Base-by-base conservation (phyloP, 1,140 invertebrate genomes). In the Drosophila bocki region DNA sequence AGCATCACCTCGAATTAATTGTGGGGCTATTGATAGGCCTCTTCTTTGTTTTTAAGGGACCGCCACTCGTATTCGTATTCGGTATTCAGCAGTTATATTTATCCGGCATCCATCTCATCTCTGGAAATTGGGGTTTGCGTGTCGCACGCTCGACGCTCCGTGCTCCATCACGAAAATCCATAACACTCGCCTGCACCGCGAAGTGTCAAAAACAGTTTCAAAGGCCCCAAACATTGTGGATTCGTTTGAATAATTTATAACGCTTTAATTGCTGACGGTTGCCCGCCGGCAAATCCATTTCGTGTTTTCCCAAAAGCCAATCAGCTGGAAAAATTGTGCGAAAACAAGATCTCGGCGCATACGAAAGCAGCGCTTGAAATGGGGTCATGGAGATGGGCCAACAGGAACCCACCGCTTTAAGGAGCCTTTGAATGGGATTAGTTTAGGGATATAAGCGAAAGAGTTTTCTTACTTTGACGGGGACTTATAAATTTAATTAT, bases 281-380 rank as follows among this genome's bases (percentile, higher is more conserved):
- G 39, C 58, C 61, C 76, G 39, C 19, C 48, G 65, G 67, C 51
- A 60, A 84, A 64, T 62, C 51, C 60, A 47, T 72, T 75, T 77
- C 60, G 70, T 68, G 75, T 65, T 86, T 76, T 75, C 59, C 69
- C 75, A 71, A 69, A 80, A 87, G 63, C 61, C 82, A 83, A 88
- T 88, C 84, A 87, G 71, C 50, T 74, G 84, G 84, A 87, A 64
- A 85, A 82, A 80, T 83, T 77, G 87, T 88, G 79, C 75, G 75
- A 82, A 86, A 65, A 44, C 56, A 44, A 56, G 62, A 60, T 45
- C 57, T 17, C 13, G 45, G 26, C 17, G 41, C 42, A 19, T 29
- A 15, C 19, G n/a, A 19, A 51, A 33, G 39, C 35, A 42, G n/a
- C 26, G 2, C n/a, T 22, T 11, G 9, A 75, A 86, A 80, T 70